Evolutionary conservation across 2,113 vertebrate species (phyloP).

Genomic region (Cranoglanis bouderius): DNA sequence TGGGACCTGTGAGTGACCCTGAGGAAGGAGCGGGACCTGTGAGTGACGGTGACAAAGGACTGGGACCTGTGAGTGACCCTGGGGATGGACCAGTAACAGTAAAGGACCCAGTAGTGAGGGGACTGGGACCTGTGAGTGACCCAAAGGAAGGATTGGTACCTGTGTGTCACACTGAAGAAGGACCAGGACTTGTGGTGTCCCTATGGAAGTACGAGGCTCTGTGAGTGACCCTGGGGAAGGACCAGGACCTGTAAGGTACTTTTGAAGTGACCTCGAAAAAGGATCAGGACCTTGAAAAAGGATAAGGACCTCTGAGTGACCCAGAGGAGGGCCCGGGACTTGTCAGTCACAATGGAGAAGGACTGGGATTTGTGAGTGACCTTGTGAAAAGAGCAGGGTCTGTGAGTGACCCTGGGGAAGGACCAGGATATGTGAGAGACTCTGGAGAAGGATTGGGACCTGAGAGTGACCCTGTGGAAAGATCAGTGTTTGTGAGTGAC

Average conservation of each 20-base stretch:
- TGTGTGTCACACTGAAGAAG: neutral
- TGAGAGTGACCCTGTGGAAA: neutral
- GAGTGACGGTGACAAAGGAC: neutral
- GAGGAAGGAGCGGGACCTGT: neutral
- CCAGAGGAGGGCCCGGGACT: neutral
- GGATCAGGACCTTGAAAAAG: no score
- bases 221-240: neutral
- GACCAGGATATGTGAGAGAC: neutral
- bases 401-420: neutral
- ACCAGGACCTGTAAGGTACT: neutral
- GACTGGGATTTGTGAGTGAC: neutral
- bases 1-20: neutral
- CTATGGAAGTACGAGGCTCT: neutral
- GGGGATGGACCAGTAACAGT: neutral
- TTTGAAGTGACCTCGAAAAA: no score
- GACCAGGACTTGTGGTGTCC: neutral
- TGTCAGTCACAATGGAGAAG: no score
- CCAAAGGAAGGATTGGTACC: neutral
- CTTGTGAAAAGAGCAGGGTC: neutral
- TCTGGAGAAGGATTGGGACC: neutral
- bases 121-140: neutral
- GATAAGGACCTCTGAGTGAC: no score
- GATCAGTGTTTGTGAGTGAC: neutral
- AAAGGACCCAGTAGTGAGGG: neutral
- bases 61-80: neutral